A percentile compares a stretch with the other conserved stretches of the same genome.
These are phyloP conservation scores for Scytalopus superciliaris DNA, from an alignment of 2,113 vertebrate species.

Conservation along the genomic window DNA sequence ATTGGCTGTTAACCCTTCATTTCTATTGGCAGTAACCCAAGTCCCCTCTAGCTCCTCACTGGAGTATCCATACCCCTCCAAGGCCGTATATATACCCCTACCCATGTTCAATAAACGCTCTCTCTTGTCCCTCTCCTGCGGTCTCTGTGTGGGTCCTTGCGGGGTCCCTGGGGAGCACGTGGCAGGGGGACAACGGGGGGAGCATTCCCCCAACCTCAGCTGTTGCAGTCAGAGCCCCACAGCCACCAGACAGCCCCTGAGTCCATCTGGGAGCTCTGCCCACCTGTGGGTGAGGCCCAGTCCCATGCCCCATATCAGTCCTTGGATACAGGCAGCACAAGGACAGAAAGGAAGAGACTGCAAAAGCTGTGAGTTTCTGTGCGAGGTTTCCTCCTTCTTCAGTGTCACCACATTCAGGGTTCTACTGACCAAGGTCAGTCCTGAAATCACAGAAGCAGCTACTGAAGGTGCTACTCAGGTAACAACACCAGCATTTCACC, in stretches of 20 bases:
- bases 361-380: neutral
- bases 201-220: no score
- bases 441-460: neutral
- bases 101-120: no score
- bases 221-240: accelerated
- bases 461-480: neutral
- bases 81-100: no score
- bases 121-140: no score
- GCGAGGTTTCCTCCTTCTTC: neutral
- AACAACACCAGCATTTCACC: neutral
- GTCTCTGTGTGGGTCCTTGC: no score
- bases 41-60: no score
- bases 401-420: neutral
- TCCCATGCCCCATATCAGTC: neutral
- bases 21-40: no score
- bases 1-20: no score
- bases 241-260: accelerated
- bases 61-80: no score
- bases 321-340: neutral
- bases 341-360: neutral
- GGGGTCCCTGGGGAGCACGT: no score
- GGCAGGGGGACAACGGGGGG: no score
- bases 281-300: no score
- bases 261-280: neutral
- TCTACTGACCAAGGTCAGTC: neutral